A percentile compares a stretch with the other conserved stretches of the same genome.
Conservation (phyloP, 1,140 invertebrate species). For the Cyrtorhinus lividipennis region DNA sequence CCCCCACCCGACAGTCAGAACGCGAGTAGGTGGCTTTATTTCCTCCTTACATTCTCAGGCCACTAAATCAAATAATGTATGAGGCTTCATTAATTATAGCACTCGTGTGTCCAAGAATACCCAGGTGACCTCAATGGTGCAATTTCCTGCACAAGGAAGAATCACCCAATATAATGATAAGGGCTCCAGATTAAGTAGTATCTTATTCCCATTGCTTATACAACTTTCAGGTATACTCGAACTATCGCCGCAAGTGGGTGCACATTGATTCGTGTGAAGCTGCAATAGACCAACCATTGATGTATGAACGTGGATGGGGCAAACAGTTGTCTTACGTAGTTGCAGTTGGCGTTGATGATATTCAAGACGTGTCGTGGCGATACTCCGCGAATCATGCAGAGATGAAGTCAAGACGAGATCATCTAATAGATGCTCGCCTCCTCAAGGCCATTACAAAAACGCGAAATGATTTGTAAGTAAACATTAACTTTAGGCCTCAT, state of each 20-base stretch:
- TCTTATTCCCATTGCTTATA: constrained; percentile 78
- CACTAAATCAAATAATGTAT: too few relatives aligned
- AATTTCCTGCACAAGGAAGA: too few relatives aligned
- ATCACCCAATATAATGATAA: neutral
- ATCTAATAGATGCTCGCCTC: constrained; percentile 29
- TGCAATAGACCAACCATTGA: constrained; percentile 67
- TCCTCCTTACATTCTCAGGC: too few relatives aligned
- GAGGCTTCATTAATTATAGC: too few relatives aligned
- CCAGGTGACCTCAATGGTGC: too few relatives aligned
- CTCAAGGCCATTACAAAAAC: neutral
- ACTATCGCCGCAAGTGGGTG: constrained; percentile 61
- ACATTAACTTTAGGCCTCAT: neutral
- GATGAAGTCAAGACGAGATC: constrained; percentile 37
- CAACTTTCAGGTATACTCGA: too few relatives aligned
- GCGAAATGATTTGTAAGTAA: neutral
- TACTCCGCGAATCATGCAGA: constrained; percentile 58
- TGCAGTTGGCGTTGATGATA: constrained; percentile 75
- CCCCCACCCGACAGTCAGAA: too few relatives aligned
- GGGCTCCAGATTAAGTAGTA: neutral
- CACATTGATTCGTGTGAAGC: constrained; percentile 94
- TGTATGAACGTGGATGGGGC: constrained; percentile 84
- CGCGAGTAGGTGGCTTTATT: too few relatives aligned
- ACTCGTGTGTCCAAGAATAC: too few relatives aligned
- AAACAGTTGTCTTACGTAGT: constrained; percentile 80
- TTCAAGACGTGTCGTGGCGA: constrained; percentile 93